phyloP scores from a whole-genome alignment of 1,140 invertebrate genomes.

The Drosophila dunni region DNA sequence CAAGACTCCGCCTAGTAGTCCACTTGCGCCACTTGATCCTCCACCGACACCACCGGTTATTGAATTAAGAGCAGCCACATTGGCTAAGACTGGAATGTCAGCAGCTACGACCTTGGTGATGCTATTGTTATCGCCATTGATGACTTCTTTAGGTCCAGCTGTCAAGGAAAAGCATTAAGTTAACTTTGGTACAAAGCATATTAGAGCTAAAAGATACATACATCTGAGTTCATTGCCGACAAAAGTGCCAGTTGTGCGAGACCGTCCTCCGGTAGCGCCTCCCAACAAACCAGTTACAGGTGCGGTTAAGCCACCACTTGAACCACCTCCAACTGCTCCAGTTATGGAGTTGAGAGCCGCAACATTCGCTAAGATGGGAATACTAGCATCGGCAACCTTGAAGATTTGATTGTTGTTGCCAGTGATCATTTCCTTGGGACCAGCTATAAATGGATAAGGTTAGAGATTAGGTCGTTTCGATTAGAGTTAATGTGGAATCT shows the following conservation, averaged over 20 bases:
- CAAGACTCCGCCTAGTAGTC: too few species aligned
- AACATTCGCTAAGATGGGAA: background rate
- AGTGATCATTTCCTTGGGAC: background rate
- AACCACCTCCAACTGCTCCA: background rate
- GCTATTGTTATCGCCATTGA: constrained; percentile 11
- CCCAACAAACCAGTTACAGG: too few species aligned
- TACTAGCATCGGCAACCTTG: background rate
- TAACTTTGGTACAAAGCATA: background rate
- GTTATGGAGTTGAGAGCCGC: background rate
- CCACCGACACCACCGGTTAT: constrained; percentile 3
- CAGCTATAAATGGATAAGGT: background rate
- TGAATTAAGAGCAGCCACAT: constrained; percentile 12
- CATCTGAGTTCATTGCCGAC: too few species aligned
- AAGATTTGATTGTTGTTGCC: background rate
- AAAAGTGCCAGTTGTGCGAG: too few species aligned
- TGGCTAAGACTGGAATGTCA: background rate
- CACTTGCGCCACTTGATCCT: background rate
- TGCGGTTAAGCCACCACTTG: background rate
- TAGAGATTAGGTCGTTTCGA: too few species aligned
- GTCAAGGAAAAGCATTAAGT: background rate
- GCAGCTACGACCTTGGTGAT: constrained; percentile 3
- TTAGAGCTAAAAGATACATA: too few species aligned
- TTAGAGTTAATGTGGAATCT: too few species aligned
- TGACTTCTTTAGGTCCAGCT: background rate
- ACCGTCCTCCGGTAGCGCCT: background rate